Percentiles rank a stretch among this genome's conserved stretches.
Evolutionary conservation across 2,888 invertebrate species (phyloP).

Genomic region (Reticulitermes lucifugus): DNA sequence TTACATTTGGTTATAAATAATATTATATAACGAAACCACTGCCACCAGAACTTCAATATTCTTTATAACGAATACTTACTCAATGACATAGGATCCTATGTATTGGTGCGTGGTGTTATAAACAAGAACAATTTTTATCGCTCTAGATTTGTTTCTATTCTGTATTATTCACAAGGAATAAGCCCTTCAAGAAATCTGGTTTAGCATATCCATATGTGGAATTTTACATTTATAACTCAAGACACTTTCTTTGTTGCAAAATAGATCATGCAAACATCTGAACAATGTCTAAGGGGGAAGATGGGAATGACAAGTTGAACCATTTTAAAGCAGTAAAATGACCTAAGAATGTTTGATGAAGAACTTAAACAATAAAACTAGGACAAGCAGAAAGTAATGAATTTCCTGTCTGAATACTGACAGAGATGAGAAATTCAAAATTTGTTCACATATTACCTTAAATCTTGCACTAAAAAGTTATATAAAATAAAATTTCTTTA

Average conservation of each 20-base stretch:
- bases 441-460: neutral
- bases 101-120: conserved; percentile 70
- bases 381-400: no score
- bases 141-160: conserved; percentile 35
- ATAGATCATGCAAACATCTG: conserved; percentile 11
- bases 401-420: neutral
- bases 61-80: conserved; percentile 55
- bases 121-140: conserved; percentile 55
- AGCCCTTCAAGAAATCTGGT: conserved; percentile 23
- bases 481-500: neutral
- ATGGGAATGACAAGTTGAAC: neutral
- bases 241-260: neutral
- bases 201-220: neutral
- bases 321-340: neutral
- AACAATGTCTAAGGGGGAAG: neutral
- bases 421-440: neutral
- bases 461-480: neutral
- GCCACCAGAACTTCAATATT: conserved; percentile 54
- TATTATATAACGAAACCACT: conserved; percentile 52
- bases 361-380: neutral
- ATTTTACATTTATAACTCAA: neutral
- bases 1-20: conserved; percentile 48
- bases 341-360: neutral
- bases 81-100: conserved; percentile 68
- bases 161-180: conserved; percentile 27